Evolutionary conservation across 2,113 vertebrate species (phyloP).

Genomic region (Talpa occidentalis): DNA sequence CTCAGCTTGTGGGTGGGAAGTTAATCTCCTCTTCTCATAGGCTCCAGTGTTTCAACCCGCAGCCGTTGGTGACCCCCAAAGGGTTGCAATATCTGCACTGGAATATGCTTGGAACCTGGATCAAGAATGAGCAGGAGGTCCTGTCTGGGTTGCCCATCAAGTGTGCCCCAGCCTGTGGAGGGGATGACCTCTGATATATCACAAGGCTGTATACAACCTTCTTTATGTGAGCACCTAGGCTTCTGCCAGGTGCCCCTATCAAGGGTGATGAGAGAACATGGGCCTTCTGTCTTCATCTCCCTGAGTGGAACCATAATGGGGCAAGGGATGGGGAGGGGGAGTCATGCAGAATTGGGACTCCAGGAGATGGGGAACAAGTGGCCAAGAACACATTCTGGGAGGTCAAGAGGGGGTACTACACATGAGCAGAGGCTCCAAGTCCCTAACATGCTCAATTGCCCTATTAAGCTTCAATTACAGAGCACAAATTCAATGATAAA

Average conservation of each 20-base stretch:
- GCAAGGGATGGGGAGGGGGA: neutral
- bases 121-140: no score
- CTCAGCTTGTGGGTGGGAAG: neutral
- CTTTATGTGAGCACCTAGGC: neutral
- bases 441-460: neutral
- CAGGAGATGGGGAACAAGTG: neutral
- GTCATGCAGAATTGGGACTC: rapidly evolving
- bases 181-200: neutral
- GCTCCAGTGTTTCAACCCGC: neutral
- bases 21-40: neutral
- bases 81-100: neutral
- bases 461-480: neutral
- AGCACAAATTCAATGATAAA: neutral
- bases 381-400: neutral
- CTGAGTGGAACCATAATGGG: neutral
- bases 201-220: neutral
- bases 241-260: no score
- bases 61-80: no score
- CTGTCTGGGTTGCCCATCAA: neutral
- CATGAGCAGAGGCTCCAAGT: neutral
- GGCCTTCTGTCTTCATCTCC: neutral
- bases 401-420: neutral
- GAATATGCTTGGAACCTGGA: neutral
- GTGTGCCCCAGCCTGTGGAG: neutral
- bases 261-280: neutral